phyloP scores from a whole-genome alignment of 2,113 vertebrate genomes.

The Oreochromis aureus region DNA sequence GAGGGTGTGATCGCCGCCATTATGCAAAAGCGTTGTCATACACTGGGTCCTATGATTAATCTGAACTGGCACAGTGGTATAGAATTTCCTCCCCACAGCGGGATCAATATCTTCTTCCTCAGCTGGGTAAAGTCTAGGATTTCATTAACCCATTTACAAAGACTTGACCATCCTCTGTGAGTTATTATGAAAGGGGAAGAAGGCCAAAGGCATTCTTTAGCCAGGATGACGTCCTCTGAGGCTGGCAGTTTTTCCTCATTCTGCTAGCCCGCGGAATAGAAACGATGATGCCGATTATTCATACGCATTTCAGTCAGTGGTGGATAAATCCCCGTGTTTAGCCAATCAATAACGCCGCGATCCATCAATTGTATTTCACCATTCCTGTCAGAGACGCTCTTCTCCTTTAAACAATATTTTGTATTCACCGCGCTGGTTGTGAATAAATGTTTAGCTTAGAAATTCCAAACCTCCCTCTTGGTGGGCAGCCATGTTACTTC shows the following conservation, averaged over 20 bases:
- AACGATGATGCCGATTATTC: conserved; percentile 49
- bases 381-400: conserved; percentile 41
- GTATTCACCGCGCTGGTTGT: conserved; percentile 34
- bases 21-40: conserved; percentile 59
- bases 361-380: conserved; percentile 64
- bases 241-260: conserved; percentile 31
- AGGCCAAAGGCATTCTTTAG: conserved; percentile 66
- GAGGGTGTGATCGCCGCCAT: conserved; percentile 47
- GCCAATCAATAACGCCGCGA: conserved; percentile 53
- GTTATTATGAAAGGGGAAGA: conserved; percentile 66
- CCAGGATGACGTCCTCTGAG: conserved; percentile 33
- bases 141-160: conserved; percentile 75
- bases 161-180: conserved; percentile 60
- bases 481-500: conserved; percentile 51
- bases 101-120: conserved; percentile 68
- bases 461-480: conserved; percentile 57
- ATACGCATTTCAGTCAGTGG: conserved; percentile 45
- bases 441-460: conserved; percentile 68
- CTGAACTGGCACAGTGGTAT: conserved; percentile 60
- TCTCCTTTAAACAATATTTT: conserved; percentile 56
- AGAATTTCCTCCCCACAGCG: conserved; percentile 60
- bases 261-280: conserved; percentile 31
- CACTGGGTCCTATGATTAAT: conserved; percentile 63
- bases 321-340: conserved; percentile 61
- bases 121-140: conserved; percentile 66